A percentile compares a stretch with the other conserved stretches of the same genome.
Evolutionary conservation across 2,113 vertebrate species (phyloP).

Genomic region (Apus apus): DNA sequence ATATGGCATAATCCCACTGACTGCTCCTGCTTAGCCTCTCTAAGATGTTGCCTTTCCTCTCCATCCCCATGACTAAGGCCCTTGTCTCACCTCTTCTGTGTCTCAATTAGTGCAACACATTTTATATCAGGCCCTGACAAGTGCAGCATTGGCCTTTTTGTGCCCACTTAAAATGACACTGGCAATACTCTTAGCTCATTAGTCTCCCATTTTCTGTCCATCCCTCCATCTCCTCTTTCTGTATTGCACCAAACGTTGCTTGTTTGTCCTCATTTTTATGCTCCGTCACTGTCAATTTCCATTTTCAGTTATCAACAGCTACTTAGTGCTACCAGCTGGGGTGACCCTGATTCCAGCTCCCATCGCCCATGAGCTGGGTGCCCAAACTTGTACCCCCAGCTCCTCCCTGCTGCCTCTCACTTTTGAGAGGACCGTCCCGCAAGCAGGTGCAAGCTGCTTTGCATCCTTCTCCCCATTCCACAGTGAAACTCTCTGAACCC

Average conservation of each 20-base stretch:
- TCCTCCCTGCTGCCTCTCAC: not conserved
- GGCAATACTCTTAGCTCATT: not conserved
- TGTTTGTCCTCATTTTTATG: not conserved
- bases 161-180: not conserved
- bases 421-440: not conserved
- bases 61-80: not conserved
- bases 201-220: not conserved
- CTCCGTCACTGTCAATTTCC: not conserved
- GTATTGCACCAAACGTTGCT: not conserved
- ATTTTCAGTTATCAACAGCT: not conserved
- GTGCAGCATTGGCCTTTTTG: not conserved
- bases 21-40: not conserved
- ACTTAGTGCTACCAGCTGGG: not conserved
- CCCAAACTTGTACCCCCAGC: not conserved
- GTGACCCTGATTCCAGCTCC: not conserved
- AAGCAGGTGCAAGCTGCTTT: not conserved
- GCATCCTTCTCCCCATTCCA: not conserved
- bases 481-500: accelerated
- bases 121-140: not conserved
- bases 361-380: accelerated
- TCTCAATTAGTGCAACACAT: not conserved
- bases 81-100: not conserved
- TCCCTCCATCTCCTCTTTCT: not conserved
- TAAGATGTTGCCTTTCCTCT: not conserved
- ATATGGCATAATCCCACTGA: not conserved